Evolutionary conservation across 2,113 vertebrate species (phyloP), one percentile per base, ranked within the genome.

Genomic region (Aegithalos caudatus): DNA sequence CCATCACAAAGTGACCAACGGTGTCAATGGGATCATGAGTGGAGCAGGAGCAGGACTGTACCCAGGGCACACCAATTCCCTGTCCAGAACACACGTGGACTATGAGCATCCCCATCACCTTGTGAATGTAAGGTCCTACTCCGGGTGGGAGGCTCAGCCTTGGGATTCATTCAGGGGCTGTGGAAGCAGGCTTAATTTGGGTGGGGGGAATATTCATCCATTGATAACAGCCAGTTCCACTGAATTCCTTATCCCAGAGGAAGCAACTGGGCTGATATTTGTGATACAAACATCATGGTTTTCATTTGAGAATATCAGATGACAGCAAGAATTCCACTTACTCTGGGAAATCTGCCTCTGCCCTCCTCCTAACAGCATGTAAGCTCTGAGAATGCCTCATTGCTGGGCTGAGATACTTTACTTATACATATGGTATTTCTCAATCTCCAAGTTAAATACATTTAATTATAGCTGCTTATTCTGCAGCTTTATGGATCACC

Each of bases 21-120:
- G 99, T 40, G 61, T 98, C 56, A 97, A 69, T 1, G 98, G 97
- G 10, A 76, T 98, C 2, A 7, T 98, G 95, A 98, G 97, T 0
- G 98, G 98, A 66, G 96, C 94, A 90, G 96, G 95, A 90, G 86
- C 95, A 58, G 96, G 97, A 6, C 98, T 98, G 90, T 98, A 98
- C 76, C 86, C 98, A 0, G 97, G 96, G 24, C 98, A 96, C 38
- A 74, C 47, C 11, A 96, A 35, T 92, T 97, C 98, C 44, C 81
- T 98, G 3, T 81, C 97, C 79, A 97, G 98, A 56, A 95, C 97
- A 4, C 86, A 94, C 10, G 16, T 97, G 88, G 99, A 99, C 87
- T 99, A 98, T 3, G 98, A 99, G 19, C 99, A 98, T 94, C 86
- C 97, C 57, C 98, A 97, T 51, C 98, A 97, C 29, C 97, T 99